These are phyloP conservation scores for Drymonia ruficornis DNA, from an alignment of 2,888 invertebrate genomes.

Conservation along the genomic window DNA sequence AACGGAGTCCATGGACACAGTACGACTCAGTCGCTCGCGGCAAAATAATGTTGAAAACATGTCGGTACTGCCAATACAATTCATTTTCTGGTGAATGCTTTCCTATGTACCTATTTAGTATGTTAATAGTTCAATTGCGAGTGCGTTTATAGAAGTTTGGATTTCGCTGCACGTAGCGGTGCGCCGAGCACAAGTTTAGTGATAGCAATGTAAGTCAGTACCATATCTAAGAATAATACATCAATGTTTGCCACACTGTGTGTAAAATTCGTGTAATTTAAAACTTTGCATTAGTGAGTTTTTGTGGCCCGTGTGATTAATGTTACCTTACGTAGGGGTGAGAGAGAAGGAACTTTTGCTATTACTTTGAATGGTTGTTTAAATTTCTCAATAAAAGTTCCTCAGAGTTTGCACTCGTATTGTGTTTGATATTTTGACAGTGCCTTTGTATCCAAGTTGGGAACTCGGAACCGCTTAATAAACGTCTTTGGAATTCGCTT, in stretches of 20 bases:
- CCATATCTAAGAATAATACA: too few species aligned
- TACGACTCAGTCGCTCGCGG: too few species aligned
- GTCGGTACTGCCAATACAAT: too few species aligned
- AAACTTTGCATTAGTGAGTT: constrained; percentile 55
- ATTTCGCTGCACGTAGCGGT: too few species aligned
- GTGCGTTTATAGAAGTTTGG: too few species aligned
- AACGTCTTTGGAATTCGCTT: constrained; percentile 39
- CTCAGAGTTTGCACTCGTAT: constrained; percentile 43
- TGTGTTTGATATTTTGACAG: constrained; percentile 69
- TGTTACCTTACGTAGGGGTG: constrained; percentile 42
- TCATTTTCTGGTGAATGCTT: too few species aligned
- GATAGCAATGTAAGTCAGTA: too few species aligned
- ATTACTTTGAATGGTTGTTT: constrained; percentile 70
- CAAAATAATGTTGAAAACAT: too few species aligned
- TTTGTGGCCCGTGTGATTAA: constrained; percentile 58
- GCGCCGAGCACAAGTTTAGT: too few species aligned
- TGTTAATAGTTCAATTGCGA: too few species aligned
- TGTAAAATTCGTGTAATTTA: constrained; percentile 58
- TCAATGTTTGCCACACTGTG: constrained; percentile 46
- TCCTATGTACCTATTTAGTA: too few species aligned
- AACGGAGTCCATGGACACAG: too few species aligned
- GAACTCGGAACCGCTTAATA: constrained; percentile 54
- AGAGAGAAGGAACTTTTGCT: constrained; percentile 56
- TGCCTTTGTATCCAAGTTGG: constrained; percentile 49
- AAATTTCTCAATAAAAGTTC: constrained; percentile 73